Conservation (phyloP, 2,797 vertebrate species). For the Arnoldichthys spilopterus region DNA sequence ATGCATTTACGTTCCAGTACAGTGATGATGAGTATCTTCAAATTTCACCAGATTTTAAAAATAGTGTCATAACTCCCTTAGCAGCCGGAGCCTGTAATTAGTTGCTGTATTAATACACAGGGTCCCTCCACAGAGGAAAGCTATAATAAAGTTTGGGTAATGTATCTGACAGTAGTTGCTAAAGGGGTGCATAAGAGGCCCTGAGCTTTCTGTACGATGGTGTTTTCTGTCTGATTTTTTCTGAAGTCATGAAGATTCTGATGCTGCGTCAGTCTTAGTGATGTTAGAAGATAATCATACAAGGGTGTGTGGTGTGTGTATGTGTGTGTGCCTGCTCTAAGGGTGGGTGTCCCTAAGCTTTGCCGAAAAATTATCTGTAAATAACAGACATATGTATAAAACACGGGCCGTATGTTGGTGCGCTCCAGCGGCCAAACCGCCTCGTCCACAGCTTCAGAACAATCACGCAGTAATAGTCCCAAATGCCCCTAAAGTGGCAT, state of each 20-base stretch:
- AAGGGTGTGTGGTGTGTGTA: slow-evolving; percentile 1
- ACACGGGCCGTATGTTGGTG: slow-evolving; percentile 52
- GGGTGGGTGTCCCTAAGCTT: slow-evolving; percentile 70
- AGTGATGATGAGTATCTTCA: background rate
- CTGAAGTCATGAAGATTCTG: slow-evolving; percentile 1
- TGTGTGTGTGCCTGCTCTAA: background rate
- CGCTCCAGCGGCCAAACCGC: slow-evolving; percentile 69
- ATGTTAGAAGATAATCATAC: background rate
- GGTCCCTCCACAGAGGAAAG: background rate
- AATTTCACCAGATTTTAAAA: background rate
- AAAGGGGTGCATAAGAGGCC: background rate
- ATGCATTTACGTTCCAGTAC: background rate
- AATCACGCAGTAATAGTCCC: slow-evolving; percentile 94
- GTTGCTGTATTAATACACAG: background rate
- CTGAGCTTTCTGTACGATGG: too few species aligned
- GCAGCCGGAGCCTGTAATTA: background rate
- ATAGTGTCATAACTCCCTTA: background rate
- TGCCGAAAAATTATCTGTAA: slow-evolving; percentile 72
- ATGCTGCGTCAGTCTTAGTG: background rate
- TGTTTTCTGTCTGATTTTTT: background rate
- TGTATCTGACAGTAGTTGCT: background rate
- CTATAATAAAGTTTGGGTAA: background rate
- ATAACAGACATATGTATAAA: slow-evolving; percentile 80
- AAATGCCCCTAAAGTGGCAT: slow-evolving; percentile 86
- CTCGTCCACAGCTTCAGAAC: slow-evolving; percentile 81